Evolutionary conservation across 1,140 invertebrate genomes (phyloP), one percentile per base, ranked within the genome.

Genomic region (Anthonomus grandis): DNA sequence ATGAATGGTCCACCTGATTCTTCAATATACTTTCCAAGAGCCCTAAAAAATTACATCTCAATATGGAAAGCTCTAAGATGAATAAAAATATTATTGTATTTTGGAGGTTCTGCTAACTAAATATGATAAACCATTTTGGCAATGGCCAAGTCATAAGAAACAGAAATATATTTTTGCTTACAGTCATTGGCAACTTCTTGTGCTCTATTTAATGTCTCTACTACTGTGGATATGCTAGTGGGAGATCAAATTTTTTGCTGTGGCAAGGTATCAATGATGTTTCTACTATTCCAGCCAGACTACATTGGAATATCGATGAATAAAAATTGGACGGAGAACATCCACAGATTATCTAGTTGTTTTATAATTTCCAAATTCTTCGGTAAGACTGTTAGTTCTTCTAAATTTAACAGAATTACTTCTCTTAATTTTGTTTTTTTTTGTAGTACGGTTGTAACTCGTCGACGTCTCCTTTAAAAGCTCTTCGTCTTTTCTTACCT

Each of bases 51-150:
- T 17, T 70, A 62, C 64, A 75, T 66, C 36, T 68, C 42, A 27
- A 67, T 70, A 45, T 75, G 72, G 49, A 76, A 75, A 10, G 67
- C 54, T 34, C 71, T 71, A 19, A 72, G 59, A 47, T 72, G 62
- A 34, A 76, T 70, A 59, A 76, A 76, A 27, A 74, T 25, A 50
- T 73, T 70, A 50, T 74, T 58, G 57, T 39, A 39, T 5, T 13
- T 39, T 5, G 37, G 37, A 6, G 37, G 17, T 39, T 39, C 37
- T 12, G 5, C 37, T 6, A 5, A 39, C 37, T 39, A 52, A n/a
- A 60, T 48, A 64, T 74, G 66, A 13, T 70, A 41, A 13, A 70
- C 73, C 5, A 70, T 49, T 67, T 75, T 75, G 6, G 72, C 74
- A 44, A 73, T 74, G 10, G 65, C 67, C 45, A 76, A 60, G 22